phyloP scores from a whole-genome alignment of 2,888 invertebrate genomes.

The Tigriopus californicus region DNA sequence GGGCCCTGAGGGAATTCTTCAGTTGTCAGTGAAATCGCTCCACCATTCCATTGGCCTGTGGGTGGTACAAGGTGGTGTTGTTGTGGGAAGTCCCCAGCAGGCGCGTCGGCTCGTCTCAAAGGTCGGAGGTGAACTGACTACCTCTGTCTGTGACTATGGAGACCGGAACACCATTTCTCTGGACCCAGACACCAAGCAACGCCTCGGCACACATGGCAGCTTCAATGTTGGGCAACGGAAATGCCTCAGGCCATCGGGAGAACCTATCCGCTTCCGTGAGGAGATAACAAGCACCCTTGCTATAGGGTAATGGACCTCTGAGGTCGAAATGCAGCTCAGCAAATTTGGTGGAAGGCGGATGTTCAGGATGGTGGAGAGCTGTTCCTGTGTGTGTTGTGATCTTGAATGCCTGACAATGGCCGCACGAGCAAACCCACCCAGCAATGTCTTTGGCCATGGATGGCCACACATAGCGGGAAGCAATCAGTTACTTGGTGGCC shows the following conservation, averaged over 20 bases:
- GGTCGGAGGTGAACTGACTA: constrained; percentile 18
- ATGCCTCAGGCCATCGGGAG: constrained; percentile 20
- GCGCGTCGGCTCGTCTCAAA: constrained; percentile 10
- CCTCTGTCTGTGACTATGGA: constrained; percentile 18
- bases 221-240: constrained; percentile 19
- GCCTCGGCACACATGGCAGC: constrained; percentile 18
- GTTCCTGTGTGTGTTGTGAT: too few species aligned
- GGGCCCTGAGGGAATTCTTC: constrained; percentile 17
- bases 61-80: constrained; percentile 14
- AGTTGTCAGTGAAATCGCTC: constrained; percentile 22
- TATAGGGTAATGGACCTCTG: too few species aligned
- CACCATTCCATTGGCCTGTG: constrained; percentile 19
- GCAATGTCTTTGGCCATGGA: too few species aligned
- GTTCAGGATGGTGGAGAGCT: too few species aligned
- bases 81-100: background rate
- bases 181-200: constrained; percentile 19
- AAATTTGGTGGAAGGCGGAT: too few species aligned
- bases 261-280: constrained; percentile 17
- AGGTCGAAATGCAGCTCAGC: too few species aligned
- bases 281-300: too few species aligned
- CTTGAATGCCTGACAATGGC: too few species aligned
- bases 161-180: constrained; percentile 19
- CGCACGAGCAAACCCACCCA: too few species aligned
- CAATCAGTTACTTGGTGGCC: too few species aligned
- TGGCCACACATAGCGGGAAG: too few species aligned